Evolutionary conservation across 2,888 invertebrate genomes (phyloP), one percentile per base, ranked within the genome.

Genomic region (Ophion ellenae): DNA sequence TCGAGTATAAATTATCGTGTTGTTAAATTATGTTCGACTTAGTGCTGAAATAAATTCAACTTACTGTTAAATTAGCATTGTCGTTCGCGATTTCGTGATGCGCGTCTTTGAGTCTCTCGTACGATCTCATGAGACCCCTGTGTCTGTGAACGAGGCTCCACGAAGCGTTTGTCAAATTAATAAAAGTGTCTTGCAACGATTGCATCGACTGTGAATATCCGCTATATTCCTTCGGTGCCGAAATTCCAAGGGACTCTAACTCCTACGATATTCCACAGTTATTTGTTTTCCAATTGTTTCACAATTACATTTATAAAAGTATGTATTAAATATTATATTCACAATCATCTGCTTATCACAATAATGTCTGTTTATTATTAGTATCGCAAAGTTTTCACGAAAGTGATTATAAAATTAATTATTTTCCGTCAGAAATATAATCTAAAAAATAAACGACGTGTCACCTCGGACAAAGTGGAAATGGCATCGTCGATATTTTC

Each of bases 91-190:
- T 85, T 82, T 83, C 90, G 24, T 86, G 85, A 45, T 89, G 89
- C 2, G 84, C 73, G 36, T 90, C 90, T 61, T 86, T 84, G 0
- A 89, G 78, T 17, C 89, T 75, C 10, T 90, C 88, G 61, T 90
- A 87, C 10, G 78, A 69, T 79, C 79, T 89, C 87, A 90, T 88
- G 11, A 91, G 85, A 14, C 77, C 84, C 73, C 90, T 87, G 59
- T 91, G 87, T 53, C 89, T 89, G n/a, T 87, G 88, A 47, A 89
- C 81, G 28, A 91, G 85, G 59, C 82, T 86, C 91, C 90, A 91
- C 0, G 89, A 76, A 4, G 89, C 87, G 69, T 90, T 90, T 24
- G 89, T 87, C 11, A 91, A 78, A 82, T 86, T 84, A 20, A 90
- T 64, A 6, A 86, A 86, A 57, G 77, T 59, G 17, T 67, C 70